phyloP scores from a whole-genome alignment of 2,113 vertebrate genomes.

The Pteruthius melanotis region DNA sequence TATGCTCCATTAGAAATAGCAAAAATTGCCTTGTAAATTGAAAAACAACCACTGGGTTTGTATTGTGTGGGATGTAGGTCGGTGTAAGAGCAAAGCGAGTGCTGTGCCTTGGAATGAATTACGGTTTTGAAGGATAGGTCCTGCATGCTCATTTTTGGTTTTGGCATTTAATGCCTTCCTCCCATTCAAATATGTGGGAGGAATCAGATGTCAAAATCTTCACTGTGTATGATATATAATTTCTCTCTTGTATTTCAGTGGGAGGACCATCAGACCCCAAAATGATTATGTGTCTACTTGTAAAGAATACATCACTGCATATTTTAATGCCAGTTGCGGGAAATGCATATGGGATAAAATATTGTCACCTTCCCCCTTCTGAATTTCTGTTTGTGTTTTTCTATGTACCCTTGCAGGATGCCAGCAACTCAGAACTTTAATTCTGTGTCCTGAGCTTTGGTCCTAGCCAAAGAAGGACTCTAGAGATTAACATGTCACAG shows the following conservation, averaged over 20 bases:
- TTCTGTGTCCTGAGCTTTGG: neutral
- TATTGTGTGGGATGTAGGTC: neutral
- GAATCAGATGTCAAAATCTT: conserved; percentile 52
- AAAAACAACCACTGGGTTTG: neutral
- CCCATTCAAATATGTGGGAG: conserved; percentile 40
- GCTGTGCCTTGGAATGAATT: conserved; percentile 16
- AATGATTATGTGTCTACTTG: conserved; percentile 40
- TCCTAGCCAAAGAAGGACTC: neutral
- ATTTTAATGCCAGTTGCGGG: conserved; percentile 42
- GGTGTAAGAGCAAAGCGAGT: neutral
- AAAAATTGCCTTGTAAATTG: neutral
- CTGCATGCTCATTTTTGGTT: conserved; percentile 35
- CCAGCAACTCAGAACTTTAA: neutral
- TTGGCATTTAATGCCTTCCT: conserved; percentile 53
- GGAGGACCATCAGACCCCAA: conserved; percentile 42
- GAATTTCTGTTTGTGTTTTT: neutral
- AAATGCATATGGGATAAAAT: conserved; percentile 10
- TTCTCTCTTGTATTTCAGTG: conserved; percentile 49
- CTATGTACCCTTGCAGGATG: neutral
- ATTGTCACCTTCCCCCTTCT: conserved; percentile 15
- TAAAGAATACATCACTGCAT: conserved; percentile 17
- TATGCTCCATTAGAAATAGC: neutral
- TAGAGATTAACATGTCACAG: neutral
- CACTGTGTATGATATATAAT: conserved; percentile 35
- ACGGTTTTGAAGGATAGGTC: neutral